A percentile compares a stretch with the other conserved stretches of the same genome.
Evolutionary conservation across 2,113 vertebrate species (phyloP).

Genomic region (Amphilophus citrinellus): DNA sequence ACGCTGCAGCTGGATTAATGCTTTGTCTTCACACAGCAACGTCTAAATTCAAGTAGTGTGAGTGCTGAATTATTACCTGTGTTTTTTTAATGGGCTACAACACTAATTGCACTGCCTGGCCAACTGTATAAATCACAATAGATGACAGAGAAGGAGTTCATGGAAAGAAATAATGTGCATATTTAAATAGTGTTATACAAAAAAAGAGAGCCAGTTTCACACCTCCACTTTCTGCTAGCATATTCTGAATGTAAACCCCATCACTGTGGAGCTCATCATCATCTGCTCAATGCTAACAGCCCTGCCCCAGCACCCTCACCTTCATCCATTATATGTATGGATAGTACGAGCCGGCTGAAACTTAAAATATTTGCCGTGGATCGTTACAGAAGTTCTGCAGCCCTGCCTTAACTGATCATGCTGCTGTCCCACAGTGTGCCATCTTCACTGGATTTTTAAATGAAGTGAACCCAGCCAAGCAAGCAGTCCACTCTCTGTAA

Average conservation of each 20-base stretch:
- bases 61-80: not conserved
- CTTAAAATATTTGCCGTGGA: not conserved
- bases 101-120: too few species aligned
- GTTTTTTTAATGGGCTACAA: not conserved
- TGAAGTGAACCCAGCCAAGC: too few species aligned
- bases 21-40: not conserved
- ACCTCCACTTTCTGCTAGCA: too few species aligned
- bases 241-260: not conserved
- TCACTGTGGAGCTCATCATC: not conserved
- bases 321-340: not conserved
- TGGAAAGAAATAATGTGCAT: not conserved
- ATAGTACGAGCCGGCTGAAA: not conserved
- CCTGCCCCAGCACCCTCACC: not conserved
- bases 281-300: not conserved
- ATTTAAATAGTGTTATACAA: not conserved
- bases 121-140: not conserved
- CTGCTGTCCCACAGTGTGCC: not conserved
- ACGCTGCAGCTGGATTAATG: too few species aligned
- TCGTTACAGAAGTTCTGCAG: not conserved
- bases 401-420: not conserved
- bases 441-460: too few species aligned
- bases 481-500: too few species aligned
- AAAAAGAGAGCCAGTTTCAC: not conserved
- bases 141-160: not conserved
- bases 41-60: not conserved